Percentiles rank a stretch among this genome's conserved stretches.
Conservation (phyloP, 2,797 vertebrate species). For the Coranthus polyacanthus region DNA sequence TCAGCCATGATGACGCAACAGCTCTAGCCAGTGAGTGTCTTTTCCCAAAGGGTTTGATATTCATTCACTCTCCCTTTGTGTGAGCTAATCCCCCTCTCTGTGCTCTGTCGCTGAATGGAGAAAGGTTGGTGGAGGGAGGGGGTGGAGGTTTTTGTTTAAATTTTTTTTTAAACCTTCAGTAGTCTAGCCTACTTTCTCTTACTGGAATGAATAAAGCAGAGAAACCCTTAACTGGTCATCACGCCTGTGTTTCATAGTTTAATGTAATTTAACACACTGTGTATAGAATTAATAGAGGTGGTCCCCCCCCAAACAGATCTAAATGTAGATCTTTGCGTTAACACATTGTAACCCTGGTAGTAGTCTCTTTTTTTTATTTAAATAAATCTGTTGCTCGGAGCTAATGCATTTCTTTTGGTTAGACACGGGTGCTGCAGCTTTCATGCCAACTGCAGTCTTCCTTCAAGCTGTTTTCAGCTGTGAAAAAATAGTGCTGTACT, state of each 20-base stretch:
- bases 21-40: constrained; percentile 44
- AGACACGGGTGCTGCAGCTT: no score
- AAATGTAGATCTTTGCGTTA: no score
- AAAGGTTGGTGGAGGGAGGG: constrained; percentile 40
- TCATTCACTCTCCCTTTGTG: constrained; percentile 69
- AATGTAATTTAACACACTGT: constrained; percentile 1
- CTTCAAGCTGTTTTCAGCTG: constrained; percentile 33
- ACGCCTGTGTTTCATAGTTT: constrained; percentile 3
- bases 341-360: neutral
- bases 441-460: constrained; percentile 37
- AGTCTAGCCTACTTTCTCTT: constrained; percentile 51
- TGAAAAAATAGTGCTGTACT: constrained; percentile 32
- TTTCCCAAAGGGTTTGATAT: constrained; percentile 62
- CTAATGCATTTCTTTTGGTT: no score
- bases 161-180: constrained; percentile 7
- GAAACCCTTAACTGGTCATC: constrained; percentile 20
- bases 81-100: constrained; percentile 73
- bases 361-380: neutral
- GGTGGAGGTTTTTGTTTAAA: constrained; percentile 13
- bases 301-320: neutral
- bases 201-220: constrained; percentile 42
- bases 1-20: constrained; percentile 40
- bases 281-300: no score
- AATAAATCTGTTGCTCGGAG: no score
- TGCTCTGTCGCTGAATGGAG: constrained; percentile 69